Conservation (phyloP, 2,888 invertebrate species). For the Drosophila buzzatii region DNA sequence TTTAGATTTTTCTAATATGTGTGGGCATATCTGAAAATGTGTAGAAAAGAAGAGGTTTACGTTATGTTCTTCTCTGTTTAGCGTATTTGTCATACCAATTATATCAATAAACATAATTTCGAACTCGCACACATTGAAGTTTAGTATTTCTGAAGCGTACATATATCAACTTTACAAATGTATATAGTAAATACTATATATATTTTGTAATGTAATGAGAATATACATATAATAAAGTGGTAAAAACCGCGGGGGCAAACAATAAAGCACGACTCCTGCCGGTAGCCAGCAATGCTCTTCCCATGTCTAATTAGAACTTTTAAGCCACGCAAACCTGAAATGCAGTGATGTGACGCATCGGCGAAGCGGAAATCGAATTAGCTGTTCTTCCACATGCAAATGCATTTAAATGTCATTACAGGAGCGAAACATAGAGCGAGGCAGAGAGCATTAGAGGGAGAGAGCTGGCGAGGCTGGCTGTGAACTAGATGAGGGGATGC, state of each 20-base stretch:
- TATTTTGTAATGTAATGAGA: not conserved
- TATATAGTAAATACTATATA: not conserved
- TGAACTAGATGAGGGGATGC: not conserved
- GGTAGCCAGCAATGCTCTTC: conserved; percentile 5
- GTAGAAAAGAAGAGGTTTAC: no score
- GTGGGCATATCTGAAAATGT: no score
- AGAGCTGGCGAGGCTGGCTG: not conserved
- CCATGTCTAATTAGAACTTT: conserved; percentile 63
- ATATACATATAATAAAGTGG: not conserved
- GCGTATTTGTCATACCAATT: no score
- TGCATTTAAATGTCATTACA: conserved; percentile 54
- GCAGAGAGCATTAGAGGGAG: not conserved
- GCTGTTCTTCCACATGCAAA: conserved; percentile 28
- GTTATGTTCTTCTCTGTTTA: no score
- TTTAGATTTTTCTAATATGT: no score
- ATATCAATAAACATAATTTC: no score
- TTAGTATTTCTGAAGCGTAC: not conserved
- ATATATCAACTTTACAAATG: not conserved
- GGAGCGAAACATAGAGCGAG: not conserved
- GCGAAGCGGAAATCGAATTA: conserved; percentile 64
- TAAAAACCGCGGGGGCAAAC: not conserved
- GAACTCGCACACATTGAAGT: no score
- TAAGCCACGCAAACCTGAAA: conserved; percentile 53
- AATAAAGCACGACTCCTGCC: not conserved
- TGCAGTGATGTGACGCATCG: conserved; percentile 29